phyloP scores from a whole-genome alignment of 37 sponge, comb jelly and placozoan genomes.

The Geodia barretti region DNA sequence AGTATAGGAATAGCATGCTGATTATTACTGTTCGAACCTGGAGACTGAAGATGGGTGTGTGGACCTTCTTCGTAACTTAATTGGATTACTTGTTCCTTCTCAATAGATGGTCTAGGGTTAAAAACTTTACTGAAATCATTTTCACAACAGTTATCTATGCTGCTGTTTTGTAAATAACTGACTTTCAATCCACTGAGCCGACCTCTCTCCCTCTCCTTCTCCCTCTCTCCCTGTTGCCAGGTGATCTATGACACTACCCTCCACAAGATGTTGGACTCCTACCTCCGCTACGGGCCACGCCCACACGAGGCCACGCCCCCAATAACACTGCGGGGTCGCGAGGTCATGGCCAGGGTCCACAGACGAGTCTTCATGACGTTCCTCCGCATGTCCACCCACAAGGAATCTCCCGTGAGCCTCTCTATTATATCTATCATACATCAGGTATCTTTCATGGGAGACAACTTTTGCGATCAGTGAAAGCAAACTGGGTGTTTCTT shows the following conservation, averaged over 20 bases:
- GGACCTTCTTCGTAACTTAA: no score
- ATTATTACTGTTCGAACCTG: no score
- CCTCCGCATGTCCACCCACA: constrained; percentile 77
- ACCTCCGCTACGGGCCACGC: constrained; percentile 69
- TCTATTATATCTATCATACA: background rate
- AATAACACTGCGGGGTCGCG: constrained; percentile 5
- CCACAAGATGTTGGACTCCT: constrained; percentile 69
- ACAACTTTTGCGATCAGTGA: background rate
- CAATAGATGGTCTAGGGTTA: no score
- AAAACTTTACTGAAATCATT: no score
- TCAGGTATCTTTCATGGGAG: no score
- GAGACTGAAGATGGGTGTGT: no score
- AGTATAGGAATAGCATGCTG: background rate
- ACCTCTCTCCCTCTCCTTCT: no score
- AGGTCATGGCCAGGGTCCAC: constrained; percentile 46
- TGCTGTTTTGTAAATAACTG: no score
- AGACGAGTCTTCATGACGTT: constrained; percentile 71
- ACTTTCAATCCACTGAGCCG: no score
- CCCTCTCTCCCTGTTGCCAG: no score
- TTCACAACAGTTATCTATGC: no score
- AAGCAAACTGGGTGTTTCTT: background rate
- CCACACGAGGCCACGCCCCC: background rate
- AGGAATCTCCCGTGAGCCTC: constrained; percentile 59
- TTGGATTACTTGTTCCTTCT: no score
- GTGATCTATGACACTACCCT: constrained; percentile 73